A percentile compares a stretch with the other conserved stretches of the same genome.
Conservation (phyloP, 2,797 vertebrate species). For the Harpagifer antarcticus region DNA sequence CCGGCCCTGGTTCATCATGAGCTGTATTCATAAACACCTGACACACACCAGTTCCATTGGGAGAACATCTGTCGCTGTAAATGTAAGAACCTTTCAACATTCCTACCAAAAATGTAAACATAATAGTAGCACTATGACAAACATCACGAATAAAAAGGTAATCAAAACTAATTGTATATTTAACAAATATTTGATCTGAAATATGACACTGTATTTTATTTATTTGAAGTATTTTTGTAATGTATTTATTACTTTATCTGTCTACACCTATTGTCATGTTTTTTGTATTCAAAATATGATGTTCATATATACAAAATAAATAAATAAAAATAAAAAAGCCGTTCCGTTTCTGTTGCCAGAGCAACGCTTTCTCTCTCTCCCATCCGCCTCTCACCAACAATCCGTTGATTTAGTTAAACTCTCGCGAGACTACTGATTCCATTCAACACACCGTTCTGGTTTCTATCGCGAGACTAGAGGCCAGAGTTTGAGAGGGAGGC, state of each 20-base stretch:
- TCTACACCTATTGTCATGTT: too few relatives aligned
- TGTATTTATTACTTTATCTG: too few relatives aligned
- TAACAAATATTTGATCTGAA: too few relatives aligned
- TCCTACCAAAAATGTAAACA: too few relatives aligned
- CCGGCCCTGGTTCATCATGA: conserved; percentile 23
- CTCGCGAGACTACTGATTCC: conserved; percentile 52
- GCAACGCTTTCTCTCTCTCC: conserved; percentile 62
- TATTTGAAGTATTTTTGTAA: too few relatives aligned
- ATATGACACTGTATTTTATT: too few relatives aligned
- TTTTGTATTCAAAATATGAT: too few relatives aligned
- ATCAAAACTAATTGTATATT: too few relatives aligned
- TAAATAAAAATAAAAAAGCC: background rate
- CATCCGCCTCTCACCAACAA: conserved; percentile 38
- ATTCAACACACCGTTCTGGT: fast-evolving
- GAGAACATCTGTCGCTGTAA: conserved; percentile 12
- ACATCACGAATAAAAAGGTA: too few relatives aligned
- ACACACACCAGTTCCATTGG: conserved; percentile 49
- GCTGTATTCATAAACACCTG: conserved; percentile 24
- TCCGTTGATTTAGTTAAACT: conserved; percentile 3
- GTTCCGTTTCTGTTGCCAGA: conserved; percentile 66
- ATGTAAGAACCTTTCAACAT: too few relatives aligned
- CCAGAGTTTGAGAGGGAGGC: conserved; percentile 48
- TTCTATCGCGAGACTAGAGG: conserved; percentile 76
- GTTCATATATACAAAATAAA: too few relatives aligned
- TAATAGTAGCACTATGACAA: too few relatives aligned